Conservation (phyloP, 2,113 vertebrate species). For the Perca fluviatilis region DNA sequence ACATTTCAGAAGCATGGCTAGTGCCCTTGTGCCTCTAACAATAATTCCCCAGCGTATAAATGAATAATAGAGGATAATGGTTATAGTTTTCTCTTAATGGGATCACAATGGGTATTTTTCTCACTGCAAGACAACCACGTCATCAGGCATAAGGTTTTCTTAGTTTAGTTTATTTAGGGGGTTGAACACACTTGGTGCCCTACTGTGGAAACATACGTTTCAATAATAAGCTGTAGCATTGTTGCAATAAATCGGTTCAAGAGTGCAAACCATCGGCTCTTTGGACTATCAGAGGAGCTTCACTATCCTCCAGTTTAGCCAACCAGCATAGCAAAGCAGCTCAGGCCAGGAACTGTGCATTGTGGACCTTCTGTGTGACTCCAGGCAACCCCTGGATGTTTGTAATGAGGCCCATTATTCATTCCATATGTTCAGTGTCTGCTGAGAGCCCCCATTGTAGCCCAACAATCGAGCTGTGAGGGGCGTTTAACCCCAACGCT, state of each 20-base stretch:
- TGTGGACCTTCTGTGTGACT: conserved; percentile 78
- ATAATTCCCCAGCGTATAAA: conserved; percentile 54
- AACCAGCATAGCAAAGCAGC: conserved; percentile 25
- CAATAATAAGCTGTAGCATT: background rate
- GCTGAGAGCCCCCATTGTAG: conserved; percentile 81
- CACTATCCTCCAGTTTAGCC: conserved; percentile 30
- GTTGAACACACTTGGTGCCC: background rate
- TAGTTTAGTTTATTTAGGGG: conserved; percentile 26
- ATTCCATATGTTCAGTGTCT: conserved; percentile 86
- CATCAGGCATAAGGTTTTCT: background rate
- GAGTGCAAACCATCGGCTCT: conserved; percentile 21
- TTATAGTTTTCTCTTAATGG: conserved; percentile 52
- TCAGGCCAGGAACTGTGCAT: conserved; percentile 58
- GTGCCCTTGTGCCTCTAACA: conserved; percentile 57
- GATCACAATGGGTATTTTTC: conserved; percentile 49
- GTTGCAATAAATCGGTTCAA: conserved; percentile 2
- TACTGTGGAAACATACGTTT: background rate
- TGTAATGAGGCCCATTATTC: conserved; percentile 86
- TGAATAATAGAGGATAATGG: conserved; percentile 64
- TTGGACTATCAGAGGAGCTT: background rate
- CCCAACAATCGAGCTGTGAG: conserved; percentile 76
- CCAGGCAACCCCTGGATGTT: conserved; percentile 84
- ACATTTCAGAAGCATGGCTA: conserved; percentile 35
- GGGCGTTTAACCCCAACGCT: conserved; percentile 78
- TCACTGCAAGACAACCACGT: conserved; percentile 14